Base-by-base conservation (phyloP, 2,797 vertebrate species). In the Tolypeutes matacus region DNA sequence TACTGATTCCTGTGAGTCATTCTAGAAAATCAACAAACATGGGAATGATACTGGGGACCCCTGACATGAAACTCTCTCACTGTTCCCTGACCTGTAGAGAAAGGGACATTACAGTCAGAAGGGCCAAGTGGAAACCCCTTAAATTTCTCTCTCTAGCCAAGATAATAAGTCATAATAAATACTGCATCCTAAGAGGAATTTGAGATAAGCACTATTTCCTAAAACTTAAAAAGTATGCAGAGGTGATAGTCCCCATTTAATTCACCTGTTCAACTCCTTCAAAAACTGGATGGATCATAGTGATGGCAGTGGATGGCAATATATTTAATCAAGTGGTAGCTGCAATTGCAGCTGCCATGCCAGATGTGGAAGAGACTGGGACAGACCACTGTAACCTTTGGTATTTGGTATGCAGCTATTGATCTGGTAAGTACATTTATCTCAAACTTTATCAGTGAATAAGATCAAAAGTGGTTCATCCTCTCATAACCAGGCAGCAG, bases 281-380 rank as follows among this genome's bases (percentile, higher is more conserved):
- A 84, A 84, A 84, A 84, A 92, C 58, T 92, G 62, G 46, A 76
- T 15, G 27, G 60, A 56, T 92, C 21, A 53, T 7, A 84, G 34
- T 20, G 49, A 65, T 67, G 34, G 31, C 81, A 76, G 42, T 60
- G 39, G 42, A 58, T 23, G 67, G 18, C 10, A 89, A 69, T 67
- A 76, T 60, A 51, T 15, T 84, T 51, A 60, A 49, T 51, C 39
- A 46, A 36, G 12, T 34, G 42, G 46, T 51, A 70, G 21, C 23
- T 34, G 34, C 29, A 72, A 13, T 36, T 53, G 65, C n/a, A 90
- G n/a, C 56, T 85, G 73, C 65, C 70, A 62, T 34, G 46, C 53
- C 81, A 94, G 39, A 69, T 89, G 51, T 83, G 25, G 70, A 67
- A 39, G 60, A 51, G n/a, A 89, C 0, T 58, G 39, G 64, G 76